Conservation (phyloP, 2,113 vertebrate species). For the Sylvia atricapilla region DNA sequence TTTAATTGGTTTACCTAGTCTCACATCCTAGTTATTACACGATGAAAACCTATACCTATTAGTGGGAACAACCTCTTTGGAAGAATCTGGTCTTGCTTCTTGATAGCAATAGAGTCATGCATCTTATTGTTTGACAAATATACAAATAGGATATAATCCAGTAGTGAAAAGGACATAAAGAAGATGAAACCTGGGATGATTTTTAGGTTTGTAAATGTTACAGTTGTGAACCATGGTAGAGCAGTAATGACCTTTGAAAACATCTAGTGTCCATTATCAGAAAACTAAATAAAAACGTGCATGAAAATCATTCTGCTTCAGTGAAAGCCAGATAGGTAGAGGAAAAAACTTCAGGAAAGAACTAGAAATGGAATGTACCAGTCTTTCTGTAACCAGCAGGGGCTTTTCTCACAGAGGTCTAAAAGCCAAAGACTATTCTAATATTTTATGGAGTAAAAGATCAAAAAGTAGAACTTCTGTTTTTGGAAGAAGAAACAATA, state of each 20-base stretch:
- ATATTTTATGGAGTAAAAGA: background rate
- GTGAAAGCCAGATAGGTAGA: background rate
- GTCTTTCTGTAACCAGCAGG: background rate
- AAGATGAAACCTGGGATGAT: fast-evolving
- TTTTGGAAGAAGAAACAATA: background rate
- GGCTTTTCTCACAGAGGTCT: background rate
- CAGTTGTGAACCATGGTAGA: background rate
- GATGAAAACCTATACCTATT: background rate
- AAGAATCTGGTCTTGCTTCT: background rate
- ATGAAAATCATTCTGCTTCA: background rate
- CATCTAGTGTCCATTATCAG: background rate
- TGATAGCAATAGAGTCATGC: background rate
- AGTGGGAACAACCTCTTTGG: background rate
- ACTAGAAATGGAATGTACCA: background rate
- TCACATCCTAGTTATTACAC: background rate
- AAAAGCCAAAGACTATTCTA: background rate
- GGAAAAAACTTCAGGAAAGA: background rate
- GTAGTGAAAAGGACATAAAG: background rate
- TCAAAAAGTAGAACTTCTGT: background rate
- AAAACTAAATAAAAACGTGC: background rate
- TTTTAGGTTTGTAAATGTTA: background rate
- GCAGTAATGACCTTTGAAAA: background rate
- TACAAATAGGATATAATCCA: background rate
- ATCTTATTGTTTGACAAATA: background rate
- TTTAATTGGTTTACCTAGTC: background rate